phyloP scores from a whole-genome alignment of 2,888 invertebrate species.

The Lacanobia oleracea region DNA sequence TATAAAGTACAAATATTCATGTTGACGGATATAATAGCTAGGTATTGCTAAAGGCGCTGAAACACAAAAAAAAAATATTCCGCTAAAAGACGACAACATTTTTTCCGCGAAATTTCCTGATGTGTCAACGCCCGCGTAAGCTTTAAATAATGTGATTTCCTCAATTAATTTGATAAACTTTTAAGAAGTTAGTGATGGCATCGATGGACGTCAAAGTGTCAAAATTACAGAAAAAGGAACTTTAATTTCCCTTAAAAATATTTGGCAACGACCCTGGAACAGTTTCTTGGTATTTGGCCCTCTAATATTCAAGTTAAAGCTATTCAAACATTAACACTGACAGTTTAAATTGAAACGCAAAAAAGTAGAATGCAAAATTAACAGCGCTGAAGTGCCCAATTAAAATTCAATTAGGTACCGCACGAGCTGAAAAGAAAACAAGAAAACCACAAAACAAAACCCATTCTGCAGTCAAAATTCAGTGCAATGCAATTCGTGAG shows the following conservation, averaged over 20 bases:
- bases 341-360: neutral
- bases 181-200: neutral
- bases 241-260: constrained; percentile 27
- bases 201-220: constrained; percentile 32
- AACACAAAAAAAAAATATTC: neutral
- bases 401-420: constrained; percentile 45
- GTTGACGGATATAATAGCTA: neutral
- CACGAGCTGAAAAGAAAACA: constrained; percentile 33
- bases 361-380: constrained; percentile 24
- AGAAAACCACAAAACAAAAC: constrained; percentile 6
- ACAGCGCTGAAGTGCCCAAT: constrained; percentile 13
- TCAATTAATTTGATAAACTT: constrained; percentile 16
- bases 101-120: neutral
- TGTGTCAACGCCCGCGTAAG: neutral
- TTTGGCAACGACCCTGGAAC: neutral
- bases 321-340: constrained; percentile 9
- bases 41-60: neutral
- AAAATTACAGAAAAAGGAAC: constrained; percentile 12
- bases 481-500: constrained; percentile 52
- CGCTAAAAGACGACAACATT: neutral
- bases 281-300: neutral
- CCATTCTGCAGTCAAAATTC: constrained; percentile 36
- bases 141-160: constrained; percentile 6
- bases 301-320: constrained; percentile 10
- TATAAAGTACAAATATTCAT: neutral